These are phyloP conservation scores for Melanerpes formicivorus DNA, from an alignment of 2,113 vertebrate genomes.

Conservation along the genomic window DNA sequence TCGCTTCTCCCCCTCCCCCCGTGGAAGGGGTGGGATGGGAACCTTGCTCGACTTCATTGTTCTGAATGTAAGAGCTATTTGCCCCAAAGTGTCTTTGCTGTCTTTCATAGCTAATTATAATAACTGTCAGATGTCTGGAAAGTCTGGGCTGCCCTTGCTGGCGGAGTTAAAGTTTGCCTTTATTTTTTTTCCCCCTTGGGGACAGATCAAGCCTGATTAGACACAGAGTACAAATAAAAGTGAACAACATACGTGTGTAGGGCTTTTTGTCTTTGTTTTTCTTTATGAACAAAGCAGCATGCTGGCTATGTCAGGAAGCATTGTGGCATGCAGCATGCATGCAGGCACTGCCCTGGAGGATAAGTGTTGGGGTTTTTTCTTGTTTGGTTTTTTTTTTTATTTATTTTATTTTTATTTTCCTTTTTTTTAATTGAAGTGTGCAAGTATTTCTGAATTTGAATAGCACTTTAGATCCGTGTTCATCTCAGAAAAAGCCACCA, in stretches of 20 bases:
- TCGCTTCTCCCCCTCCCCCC: conserved; percentile 43
- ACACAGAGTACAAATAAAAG: conserved; percentile 64
- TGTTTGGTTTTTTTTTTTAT: neutral
- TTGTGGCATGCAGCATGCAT: conserved; percentile 53
- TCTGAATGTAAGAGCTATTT: conserved; percentile 76
- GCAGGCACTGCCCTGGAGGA: conserved; percentile 59
- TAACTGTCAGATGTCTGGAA: conserved; percentile 87
- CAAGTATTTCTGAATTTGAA: conserved; percentile 31
- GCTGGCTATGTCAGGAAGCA: conserved; percentile 57
- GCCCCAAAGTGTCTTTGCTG: conserved; percentile 76
- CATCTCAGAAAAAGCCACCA: neutral
- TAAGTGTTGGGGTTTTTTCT: neutral
- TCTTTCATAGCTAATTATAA: conserved; percentile 81
- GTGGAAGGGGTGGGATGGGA: conserved; percentile 66
- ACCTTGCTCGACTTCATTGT: conserved; percentile 78
- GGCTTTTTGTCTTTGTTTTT: conserved; percentile 71
- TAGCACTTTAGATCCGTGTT: neutral
- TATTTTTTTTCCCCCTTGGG: conserved; percentile 74
- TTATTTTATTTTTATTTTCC: neutral
- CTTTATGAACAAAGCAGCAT: conserved; percentile 78
- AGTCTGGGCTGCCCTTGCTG: conserved; percentile 74
- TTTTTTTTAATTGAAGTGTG: neutral
- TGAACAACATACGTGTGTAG: conserved; percentile 60
- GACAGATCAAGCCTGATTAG: conserved; percentile 73
- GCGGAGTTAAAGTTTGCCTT: conserved; percentile 85